These are phyloP conservation scores for Gambusia holbrooki DNA, from an alignment of 2,113 vertebrate genomes.

Conservation along the genomic window DNA sequence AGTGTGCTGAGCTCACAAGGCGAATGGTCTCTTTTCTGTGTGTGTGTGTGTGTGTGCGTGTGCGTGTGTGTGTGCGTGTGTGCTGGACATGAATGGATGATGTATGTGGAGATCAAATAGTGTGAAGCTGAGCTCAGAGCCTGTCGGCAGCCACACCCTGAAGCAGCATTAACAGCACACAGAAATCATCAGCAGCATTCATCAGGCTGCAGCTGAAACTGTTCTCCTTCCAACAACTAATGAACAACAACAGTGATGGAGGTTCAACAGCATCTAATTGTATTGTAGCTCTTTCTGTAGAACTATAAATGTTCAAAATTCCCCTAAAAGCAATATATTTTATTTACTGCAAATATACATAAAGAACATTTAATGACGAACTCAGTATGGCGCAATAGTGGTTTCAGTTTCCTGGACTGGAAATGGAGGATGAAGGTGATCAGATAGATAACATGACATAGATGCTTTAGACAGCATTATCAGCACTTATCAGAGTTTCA, in stretches of 20 bases:
- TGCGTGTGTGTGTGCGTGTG: constrained; percentile 4
- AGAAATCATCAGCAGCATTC: constrained; percentile 34
- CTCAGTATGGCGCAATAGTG: neutral
- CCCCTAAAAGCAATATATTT: neutral
- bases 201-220: constrained; percentile 42
- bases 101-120: constrained; percentile 37
- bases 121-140: constrained; percentile 37
- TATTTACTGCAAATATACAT: too few species aligned
- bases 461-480: neutral
- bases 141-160: constrained; percentile 61
- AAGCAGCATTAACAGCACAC: constrained; percentile 53
- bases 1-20: constrained; percentile 43
- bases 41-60: neutral
- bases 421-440: neutral
- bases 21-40: neutral
- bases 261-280: too few species aligned
- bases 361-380: too few species aligned
- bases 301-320: too few species aligned
- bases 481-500: neutral
- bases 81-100: constrained; percentile 16
- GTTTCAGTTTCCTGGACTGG: neutral
- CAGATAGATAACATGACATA: neutral
- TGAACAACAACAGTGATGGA: neutral
- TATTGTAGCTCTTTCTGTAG: too few species aligned
- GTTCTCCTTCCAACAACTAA: constrained; percentile 5